These are phyloP conservation scores for Bradynema listronoti DNA, from an alignment of 1,140 invertebrate species.

Conservation along the genomic window DNA sequence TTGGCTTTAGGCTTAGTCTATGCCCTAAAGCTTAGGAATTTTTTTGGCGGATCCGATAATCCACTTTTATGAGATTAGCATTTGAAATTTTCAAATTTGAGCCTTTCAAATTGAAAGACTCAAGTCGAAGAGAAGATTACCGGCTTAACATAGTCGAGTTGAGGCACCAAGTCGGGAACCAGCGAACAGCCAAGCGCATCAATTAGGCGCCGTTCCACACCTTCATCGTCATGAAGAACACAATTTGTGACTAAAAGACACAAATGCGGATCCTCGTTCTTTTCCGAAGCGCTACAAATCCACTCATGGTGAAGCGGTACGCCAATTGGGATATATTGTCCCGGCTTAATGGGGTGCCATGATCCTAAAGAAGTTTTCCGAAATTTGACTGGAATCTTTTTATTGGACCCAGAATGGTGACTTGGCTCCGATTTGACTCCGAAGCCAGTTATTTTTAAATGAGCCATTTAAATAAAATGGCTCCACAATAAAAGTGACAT, in stretches of 20 bases:
- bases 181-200: conserved; percentile 34
- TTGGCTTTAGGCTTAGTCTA: not conserved
- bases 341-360: not conserved
- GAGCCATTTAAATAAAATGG: not conserved
- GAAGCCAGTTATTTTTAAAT: conserved; percentile 3
- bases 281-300: conserved; percentile 15
- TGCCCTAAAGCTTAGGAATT: not conserved
- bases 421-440: not conserved
- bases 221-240: conserved; percentile 26
- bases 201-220: conserved; percentile 23
- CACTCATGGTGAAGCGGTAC: conserved; percentile 29
- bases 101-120: not conserved
- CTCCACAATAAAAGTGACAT: not conserved
- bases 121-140: conserved; percentile 17
- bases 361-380: conserved; percentile 8
- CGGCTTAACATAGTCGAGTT: conserved; percentile 23
- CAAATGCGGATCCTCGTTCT: too few species aligned
- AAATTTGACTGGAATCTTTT: not conserved
- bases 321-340: conserved; percentile 11
- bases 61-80: too few species aligned
- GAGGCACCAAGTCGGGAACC: conserved; percentile 27
- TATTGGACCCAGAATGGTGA: not conserved
- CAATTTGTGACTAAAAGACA: conserved; percentile 39
- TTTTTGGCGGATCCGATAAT: not conserved
- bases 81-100: not conserved